Evolutionary conservation across 1,140 invertebrate genomes (phyloP), one percentile per base, ranked within the genome.

Genomic region (Zaprionus taronus): DNA sequence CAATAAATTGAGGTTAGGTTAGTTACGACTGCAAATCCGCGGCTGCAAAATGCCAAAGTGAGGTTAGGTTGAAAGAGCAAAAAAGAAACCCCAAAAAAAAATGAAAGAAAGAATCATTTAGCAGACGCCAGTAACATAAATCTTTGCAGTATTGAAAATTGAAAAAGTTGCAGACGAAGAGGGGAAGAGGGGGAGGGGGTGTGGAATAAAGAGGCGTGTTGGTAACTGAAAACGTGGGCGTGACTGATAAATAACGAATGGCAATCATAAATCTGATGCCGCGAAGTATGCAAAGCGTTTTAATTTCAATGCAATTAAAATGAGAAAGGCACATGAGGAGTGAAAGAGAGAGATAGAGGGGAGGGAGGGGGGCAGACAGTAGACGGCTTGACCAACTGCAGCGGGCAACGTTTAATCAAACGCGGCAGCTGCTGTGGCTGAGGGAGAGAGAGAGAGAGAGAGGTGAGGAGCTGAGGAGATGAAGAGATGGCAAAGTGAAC

Each of bases 251-350:
- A 87, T 87, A 87, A 89, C 84, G 64, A 81, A 89, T 89, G 66
- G 84, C 56, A 81, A 79, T 76, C 83, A 89, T 87, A 87, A 87
- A 87, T 89, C 81, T 79, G 73, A 68, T 47, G 41, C 53, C 47
- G 71, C 68, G 71, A 76, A 71, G 72, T 77, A 72, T 77, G 83
- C 70, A 72, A 67, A 84, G 58, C 74, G 65, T 66, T 89, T 89
- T 84, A 83, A 84, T 89, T 81, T 71, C 71, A 80, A 79, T 65
- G 72, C 81, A 89, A 87, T 87, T 89, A 87, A 87, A 89, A 73
- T n/a, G 41, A 24, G 53, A 47, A 57, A 67, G 24, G 36, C 36
- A 64, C 38, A 44, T 61, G 34, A 41, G 47, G 5, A 26, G 4
- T 28, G 17, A 0, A 0, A 11, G 56, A 9, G 51, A 17, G 20